Conservation (phyloP, 1,140 invertebrate genomes). For the Pollicipes pollicipes region DNA sequence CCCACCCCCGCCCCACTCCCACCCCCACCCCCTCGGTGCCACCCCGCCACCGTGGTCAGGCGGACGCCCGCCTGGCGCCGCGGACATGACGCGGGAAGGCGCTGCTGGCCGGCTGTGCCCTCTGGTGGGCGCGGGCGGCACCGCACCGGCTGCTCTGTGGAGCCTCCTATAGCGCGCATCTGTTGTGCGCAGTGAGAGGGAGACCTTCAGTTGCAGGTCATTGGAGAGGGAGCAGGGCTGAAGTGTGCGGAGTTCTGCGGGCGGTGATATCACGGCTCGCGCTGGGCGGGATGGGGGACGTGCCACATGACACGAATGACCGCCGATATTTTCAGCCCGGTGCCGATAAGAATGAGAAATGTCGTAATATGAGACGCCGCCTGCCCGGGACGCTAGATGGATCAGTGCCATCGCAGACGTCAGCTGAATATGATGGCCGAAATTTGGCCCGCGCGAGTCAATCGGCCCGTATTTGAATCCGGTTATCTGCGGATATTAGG, state of each 20-base stretch:
- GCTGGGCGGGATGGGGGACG: not conserved
- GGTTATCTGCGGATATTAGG: not conserved
- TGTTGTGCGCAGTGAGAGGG: not conserved
- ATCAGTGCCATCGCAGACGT: not conserved
- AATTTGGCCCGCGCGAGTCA: not conserved
- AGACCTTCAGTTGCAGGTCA: no score
- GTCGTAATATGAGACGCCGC: not conserved
- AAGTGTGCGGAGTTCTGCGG: not conserved
- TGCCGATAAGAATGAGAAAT: not conserved
- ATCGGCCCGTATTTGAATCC: not conserved
- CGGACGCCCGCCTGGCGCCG: no score
- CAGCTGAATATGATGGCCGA: not conserved
- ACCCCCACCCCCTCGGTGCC: not conserved
- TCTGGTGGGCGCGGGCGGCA: no score
- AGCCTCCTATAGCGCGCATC: no score
- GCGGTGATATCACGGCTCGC: not conserved
- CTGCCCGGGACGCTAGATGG: not conserved
- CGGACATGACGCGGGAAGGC: not conserved
- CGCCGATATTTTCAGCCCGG: not conserved
- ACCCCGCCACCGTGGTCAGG: no score
- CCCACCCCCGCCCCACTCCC: no score
- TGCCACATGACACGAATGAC: not conserved
- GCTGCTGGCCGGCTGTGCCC: no score
- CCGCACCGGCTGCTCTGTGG: no score
- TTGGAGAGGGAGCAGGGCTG: no score